Base-by-base conservation (phyloP, 2,113 vertebrate species). In the Pluvialis apricaria region DNA sequence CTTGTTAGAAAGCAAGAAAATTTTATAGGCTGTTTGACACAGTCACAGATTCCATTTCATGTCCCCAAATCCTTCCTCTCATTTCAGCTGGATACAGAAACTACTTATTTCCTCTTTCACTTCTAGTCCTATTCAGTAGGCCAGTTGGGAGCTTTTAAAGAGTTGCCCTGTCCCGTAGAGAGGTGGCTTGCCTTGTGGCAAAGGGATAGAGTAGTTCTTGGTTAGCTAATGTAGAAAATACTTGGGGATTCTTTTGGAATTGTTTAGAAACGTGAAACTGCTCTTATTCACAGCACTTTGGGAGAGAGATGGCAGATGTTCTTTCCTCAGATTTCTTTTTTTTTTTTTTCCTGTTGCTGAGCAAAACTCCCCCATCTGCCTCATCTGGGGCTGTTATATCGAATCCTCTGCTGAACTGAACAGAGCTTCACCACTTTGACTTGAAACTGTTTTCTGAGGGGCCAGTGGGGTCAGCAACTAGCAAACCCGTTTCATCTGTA, bases 1-100 rank as follows among this genome's bases (percentile, higher is more conserved):
- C 79, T 69, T 69, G 44, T 88, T 90, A 91, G 80, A 93, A 94
- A 70, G 66, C 28, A 73, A 95, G 83, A 75, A 58, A 29, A 10
- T 15, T 58, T 90, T 73, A 70, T 83, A 86, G 91, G 40, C 31
- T 40, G 19, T 85, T 82, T 69, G 36, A 75, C 28, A 64, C 16
- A 65, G 47, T 77, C 45, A 32, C 32, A 81, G 75, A 58, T 92
- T 95, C 54, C 32, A 28, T 88, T 90, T 83, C 38, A 47, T 62
- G 22, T 96, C 88, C 93, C 75, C 68, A 93, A 21, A 86, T 96
- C 92, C 93, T 60, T 96, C 20, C 68, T 93, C 90, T 96, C 55
- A 77, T 93, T 96, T 92, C 82, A 93, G 25, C 88, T 90, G 92
- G 92, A 86, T 86, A 62, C n/a, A 86, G 62, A 90, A 93, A 75